Evolutionary conservation across 2,888 invertebrate species (phyloP), one percentile per base, ranked within the genome.

Genomic region (Chloromyia formosa): DNA sequence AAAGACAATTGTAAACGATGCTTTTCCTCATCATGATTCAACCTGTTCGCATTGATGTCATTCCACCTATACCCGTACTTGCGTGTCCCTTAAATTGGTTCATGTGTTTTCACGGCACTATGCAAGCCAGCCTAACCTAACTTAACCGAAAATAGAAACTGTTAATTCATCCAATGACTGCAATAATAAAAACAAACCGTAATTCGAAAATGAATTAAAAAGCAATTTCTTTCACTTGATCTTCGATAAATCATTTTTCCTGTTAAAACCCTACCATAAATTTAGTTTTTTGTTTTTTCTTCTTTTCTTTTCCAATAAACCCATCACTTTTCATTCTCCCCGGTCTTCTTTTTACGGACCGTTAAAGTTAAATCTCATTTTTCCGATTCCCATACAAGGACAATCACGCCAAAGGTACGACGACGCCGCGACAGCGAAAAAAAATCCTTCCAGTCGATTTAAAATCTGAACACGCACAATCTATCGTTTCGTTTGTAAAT

Each of bases 401-500:
- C 14, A 56, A 35, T 35, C 27, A 54, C 16, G 54, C 12, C 16
- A n/a, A 56, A 20, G 22, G 4, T 18, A 10, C 18, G 16, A 14
- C 16, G 4, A 16, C 3, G 4, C 53, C 16, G 14, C 3, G 9
- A 10, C 1, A 53, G 3, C 18, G 20, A 4, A 20, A 16, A 56
- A 20, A n/a, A 16, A 56, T 56, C 56, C 56, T 56, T 56, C 56
- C 56, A 56, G 64, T 64, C 64, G 40, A 64, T 64, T 64, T 42
- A 40, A 64, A 42, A 64, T 40, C 42, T 18, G 64, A 64, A 42
- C 64, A 64, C 64, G 64, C 40, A 42, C 42, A 40, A 64, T 64
- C 64, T 64, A 40, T 64, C 64, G 40, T 42, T 64, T 64, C 64
- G 42, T 64, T 64, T 64, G 40, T 64, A 64, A 64, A 64, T 64